Evolutionary conservation across 2,888 invertebrate genomes (phyloP), one percentile per base, ranked within the genome.

Genomic region (Lathronympha strigana): DNA sequence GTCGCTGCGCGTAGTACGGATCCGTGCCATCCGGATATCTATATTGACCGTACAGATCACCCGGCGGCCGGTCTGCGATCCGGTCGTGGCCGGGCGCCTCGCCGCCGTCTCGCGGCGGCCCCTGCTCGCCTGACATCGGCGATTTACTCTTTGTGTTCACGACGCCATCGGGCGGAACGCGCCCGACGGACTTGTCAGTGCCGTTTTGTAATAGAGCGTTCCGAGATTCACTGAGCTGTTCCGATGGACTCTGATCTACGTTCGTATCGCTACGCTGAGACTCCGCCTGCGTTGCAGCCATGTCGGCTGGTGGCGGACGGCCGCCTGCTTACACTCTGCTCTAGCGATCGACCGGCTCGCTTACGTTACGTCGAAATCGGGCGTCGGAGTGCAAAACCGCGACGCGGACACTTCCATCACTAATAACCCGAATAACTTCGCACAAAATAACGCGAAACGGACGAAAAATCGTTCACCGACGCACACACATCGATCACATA

Each of bases 221-320:
- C 92, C 94, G 94, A 92, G 94, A 93, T 90, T 94, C 94, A 90
- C 93, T 92, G 88, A 93, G 93, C 92, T 93, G 93, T 81, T 94
- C 94, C 86, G 93, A 90, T 89, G 93, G 93, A 93, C 92, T 93
- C 90, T 93, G 94, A 83, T 93, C 93, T 86, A 94, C 92, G 90
- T 93, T 94, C 88, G 93, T 93, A 93, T 95, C 95, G 93, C 95
- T 95, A 93, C 95, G 95, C 92, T 95, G 95, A 93, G 95, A 94
- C 94, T 95, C 95, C 92, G 95, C 95, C 94, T 95, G 95, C 94
- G 95, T 95, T 94, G 95, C 95, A 95, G 95, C 95, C 95, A 95
- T 95, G 94, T 95, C 93, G 88, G 92, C 93, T 88, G 92, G 87
- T 89, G 84, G 92, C 92, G 83, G 87, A 88, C 85, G 88, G 86